phyloP scores from a whole-genome alignment of 2,797 vertebrate genomes.

The Protonibea diacanthus region DNA sequence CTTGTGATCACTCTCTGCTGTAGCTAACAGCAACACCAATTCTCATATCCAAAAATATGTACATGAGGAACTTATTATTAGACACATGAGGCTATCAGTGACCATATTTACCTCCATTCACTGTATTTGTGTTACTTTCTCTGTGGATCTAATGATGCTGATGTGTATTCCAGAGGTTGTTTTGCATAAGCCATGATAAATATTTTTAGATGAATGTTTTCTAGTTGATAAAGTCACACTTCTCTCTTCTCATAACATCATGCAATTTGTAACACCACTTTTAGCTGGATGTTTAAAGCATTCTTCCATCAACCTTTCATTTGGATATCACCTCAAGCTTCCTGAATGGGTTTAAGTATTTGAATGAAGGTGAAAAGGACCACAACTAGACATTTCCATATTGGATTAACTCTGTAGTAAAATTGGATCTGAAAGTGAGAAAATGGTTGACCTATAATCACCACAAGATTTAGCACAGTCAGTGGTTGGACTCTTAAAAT shows the following conservation, averaged over 20 bases:
- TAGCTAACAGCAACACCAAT: background rate
- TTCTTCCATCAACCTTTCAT: background rate
- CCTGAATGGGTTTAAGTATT: too few species aligned
- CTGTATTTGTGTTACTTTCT: background rate
- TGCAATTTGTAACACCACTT: background rate
- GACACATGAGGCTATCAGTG: too few species aligned
- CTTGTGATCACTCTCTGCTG: background rate
- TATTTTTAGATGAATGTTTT: too few species aligned
- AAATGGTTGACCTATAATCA: background rate
- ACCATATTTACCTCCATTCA: too few species aligned
- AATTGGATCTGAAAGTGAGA: background rate
- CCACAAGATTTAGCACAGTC: background rate
- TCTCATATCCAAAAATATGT: background rate
- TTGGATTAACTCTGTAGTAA: background rate
- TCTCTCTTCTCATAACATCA: background rate
- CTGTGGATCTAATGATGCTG: background rate
- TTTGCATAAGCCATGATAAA: background rate
- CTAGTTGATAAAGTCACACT: background rate
- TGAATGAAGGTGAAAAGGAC: background rate
- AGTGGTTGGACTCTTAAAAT: background rate
- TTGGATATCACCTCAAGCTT: background rate
- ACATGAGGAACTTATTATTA: too few species aligned
- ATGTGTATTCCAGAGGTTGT: background rate
- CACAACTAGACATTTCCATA: background rate
- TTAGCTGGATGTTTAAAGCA: background rate